Conservation (phyloP, 2,797 vertebrate genomes). For the Falco rusticolus region DNA sequence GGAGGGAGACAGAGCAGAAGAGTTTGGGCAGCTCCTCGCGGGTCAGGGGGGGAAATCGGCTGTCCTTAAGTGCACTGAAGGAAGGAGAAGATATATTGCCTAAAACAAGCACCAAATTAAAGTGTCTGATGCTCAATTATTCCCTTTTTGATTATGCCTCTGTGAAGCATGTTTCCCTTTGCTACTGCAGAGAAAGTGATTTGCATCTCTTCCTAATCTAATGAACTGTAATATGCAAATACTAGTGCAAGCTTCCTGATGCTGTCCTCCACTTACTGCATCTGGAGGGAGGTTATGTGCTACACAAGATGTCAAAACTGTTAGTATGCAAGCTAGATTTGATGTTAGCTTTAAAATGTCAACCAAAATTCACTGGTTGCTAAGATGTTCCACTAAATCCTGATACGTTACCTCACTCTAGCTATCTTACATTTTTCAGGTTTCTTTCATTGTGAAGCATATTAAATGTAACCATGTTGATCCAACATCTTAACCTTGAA, state of each 20-base stretch:
- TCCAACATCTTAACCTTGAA: background rate
- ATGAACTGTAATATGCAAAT: background rate
- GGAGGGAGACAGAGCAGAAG: conserved; percentile 88
- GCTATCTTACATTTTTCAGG: background rate
- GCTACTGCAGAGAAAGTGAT: background rate
- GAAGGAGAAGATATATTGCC: conserved; percentile 24
- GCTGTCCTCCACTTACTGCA: background rate
- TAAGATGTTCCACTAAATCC: background rate
- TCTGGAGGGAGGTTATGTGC: background rate
- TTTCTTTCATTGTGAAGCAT: background rate
- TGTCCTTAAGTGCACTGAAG: conserved; percentile 88
- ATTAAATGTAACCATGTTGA: background rate
- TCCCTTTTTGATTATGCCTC: background rate
- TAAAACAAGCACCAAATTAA: background rate
- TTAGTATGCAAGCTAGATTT: background rate
- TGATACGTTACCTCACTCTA: background rate
- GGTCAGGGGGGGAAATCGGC: conserved; percentile 85
- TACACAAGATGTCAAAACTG: background rate
- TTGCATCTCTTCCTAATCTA: background rate
- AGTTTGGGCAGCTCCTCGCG: conserved; percentile 88
- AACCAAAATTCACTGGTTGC: background rate
- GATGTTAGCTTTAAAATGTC: background rate
- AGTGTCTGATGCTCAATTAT: background rate
- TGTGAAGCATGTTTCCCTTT: background rate
- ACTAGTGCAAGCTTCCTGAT: background rate